Conservation (phyloP, 2,888 invertebrate species). For the Diaphora mendica region DNA sequence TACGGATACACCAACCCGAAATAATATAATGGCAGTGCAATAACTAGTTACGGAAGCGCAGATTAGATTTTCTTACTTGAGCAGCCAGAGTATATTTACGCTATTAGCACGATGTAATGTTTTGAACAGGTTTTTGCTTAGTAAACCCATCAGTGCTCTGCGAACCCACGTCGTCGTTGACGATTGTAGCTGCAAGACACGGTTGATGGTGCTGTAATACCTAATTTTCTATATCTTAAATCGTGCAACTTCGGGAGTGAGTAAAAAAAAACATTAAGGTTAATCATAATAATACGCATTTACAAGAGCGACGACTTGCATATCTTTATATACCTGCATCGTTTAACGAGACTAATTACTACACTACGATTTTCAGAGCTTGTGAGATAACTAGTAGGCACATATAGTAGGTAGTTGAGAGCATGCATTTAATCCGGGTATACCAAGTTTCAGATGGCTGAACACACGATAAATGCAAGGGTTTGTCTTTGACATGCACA, state of each 20-base stretch:
- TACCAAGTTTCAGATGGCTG: background rate
- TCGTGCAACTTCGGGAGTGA: background rate
- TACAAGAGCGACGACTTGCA: background rate
- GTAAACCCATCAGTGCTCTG: background rate
- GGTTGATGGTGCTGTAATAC: background rate
- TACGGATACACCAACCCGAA: background rate
- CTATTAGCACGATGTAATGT: background rate
- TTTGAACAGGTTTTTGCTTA: background rate
- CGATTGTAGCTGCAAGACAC: background rate
- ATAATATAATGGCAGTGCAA: background rate
- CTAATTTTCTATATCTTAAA: background rate
- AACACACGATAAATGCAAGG: background rate
- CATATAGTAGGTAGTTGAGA: background rate
- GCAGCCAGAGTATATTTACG: background rate
- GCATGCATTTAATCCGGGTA: background rate
- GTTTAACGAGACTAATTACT: background rate
- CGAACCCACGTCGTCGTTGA: background rate
- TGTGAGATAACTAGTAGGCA: background rate
- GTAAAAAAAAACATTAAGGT: background rate
- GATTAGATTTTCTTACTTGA: background rate
- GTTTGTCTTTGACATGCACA: background rate
- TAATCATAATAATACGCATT: background rate
- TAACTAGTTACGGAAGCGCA: background rate
- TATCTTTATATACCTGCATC: background rate
- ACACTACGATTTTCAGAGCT: background rate